A percentile compares a stretch with the other conserved stretches of the same genome.
Conservation (phyloP, 2,113 vertebrate genomes). For the Aphelocoma coerulescens region DNA sequence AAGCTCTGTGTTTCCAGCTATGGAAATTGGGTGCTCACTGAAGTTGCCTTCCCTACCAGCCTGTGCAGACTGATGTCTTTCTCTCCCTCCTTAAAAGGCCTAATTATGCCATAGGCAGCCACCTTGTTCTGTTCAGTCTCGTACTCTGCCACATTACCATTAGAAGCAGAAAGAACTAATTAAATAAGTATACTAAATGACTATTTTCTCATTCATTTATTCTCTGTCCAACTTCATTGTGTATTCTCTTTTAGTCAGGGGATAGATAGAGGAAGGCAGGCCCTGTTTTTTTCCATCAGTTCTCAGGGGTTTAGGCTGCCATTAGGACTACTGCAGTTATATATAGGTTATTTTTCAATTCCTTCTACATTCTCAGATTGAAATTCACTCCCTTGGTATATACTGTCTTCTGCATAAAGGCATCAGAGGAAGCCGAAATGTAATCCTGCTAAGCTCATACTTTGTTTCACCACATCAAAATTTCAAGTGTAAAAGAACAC, state of each 20-base stretch:
- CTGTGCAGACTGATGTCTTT: constrained; percentile 30
- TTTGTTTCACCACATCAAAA: background rate
- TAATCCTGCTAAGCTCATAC: background rate
- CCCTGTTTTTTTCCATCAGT: background rate
- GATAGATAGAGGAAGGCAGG: background rate
- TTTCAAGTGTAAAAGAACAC: background rate
- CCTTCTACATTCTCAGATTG: background rate
- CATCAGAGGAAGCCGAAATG: background rate
- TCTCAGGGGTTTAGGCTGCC: background rate
- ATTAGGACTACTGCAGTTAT: background rate
- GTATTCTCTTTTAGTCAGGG: background rate
- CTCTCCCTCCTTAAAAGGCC: constrained; percentile 27
- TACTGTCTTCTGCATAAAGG: background rate
- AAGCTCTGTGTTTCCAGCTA: background rate
- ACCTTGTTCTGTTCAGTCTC: constrained; percentile 14
- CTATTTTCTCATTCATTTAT: constrained; percentile 35
- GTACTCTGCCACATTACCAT: constrained; percentile 18
- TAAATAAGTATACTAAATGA: constrained; percentile 41
- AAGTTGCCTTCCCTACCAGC: background rate
- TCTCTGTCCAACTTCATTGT: background rate
- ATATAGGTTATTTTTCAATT: background rate
- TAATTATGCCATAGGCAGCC: constrained; percentile 50
- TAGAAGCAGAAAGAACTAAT: constrained; percentile 55
- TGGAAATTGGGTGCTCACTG: background rate
- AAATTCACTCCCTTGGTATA: background rate